phyloP scores from a whole-genome alignment of 2,888 invertebrate species.

The Drosophila mettleri region DNA sequence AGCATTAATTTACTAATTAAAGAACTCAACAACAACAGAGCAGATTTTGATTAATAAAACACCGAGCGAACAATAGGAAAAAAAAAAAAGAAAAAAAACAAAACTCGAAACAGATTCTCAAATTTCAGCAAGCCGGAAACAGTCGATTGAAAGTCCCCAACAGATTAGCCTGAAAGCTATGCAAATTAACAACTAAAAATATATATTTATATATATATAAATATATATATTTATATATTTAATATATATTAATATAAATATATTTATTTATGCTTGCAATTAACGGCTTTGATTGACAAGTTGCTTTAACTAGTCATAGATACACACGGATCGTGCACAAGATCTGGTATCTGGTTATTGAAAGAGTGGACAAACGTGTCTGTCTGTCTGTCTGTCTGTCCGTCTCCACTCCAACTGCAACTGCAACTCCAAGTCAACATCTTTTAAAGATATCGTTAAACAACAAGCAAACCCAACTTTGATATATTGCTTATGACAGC shows the following conservation, averaged over 20 bases:
- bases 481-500: slow-evolving; percentile 60
- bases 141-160: slow-evolving; percentile 39
- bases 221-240: too few relatives aligned
- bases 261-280: slow-evolving; percentile 29
- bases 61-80: slow-evolving; percentile 74
- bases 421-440: slow-evolving; percentile 26
- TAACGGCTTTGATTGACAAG: slow-evolving; percentile 55
- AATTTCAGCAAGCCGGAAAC: slow-evolving; percentile 73
- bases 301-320: slow-evolving; percentile 56
- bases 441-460: slow-evolving; percentile 50
- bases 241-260: background rate
- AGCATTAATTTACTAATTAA: slow-evolving; percentile 85
- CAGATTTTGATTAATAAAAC: slow-evolving; percentile 80
- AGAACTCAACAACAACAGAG: slow-evolving; percentile 66
- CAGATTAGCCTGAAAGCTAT: slow-evolving; percentile 25
- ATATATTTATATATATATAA: too few relatives aligned
- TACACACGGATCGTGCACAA: slow-evolving; percentile 26
- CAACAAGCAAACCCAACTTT: slow-evolving; percentile 45
- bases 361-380: slow-evolving; percentile 59
- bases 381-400: too few relatives aligned
- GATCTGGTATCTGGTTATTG: slow-evolving; percentile 58
- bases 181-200: background rate
- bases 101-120: slow-evolving; percentile 58
- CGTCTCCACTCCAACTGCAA: slow-evolving; percentile 27
- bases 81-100: too few relatives aligned